Evolutionary conservation across 1,140 invertebrate genomes (phyloP), one percentile per base, ranked within the genome.

Genomic region (Protaetia brevitarsis): DNA sequence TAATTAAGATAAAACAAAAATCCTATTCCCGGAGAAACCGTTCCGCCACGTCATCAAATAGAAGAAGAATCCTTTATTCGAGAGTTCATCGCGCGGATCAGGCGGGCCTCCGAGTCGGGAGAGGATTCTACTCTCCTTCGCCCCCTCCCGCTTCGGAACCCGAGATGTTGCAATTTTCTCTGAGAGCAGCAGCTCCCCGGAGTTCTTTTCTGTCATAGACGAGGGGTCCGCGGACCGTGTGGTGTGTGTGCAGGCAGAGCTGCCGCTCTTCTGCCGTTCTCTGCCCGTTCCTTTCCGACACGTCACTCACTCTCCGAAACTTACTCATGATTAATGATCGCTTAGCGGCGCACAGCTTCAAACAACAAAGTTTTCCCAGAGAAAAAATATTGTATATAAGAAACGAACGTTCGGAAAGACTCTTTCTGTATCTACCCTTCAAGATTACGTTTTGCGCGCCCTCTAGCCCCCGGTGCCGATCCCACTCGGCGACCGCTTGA

Each of bases 281-380:
- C 23, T 45, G 41, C 41, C 41, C 41, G 41, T 45, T 68, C 69
- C 68, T 75, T 73, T 74, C 76, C 73, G 70, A 78, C 75, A 74
- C 82, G 81, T 82, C 82, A 84, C 83, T 85, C 83, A 84, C 82
- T 83, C 83, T 45, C 41, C 80, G 82, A 85, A 84, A 84, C 82
- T 83, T 81, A 72, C 78, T 78, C 81, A 83, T 84, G 83, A 85
- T 85, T 85, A 85, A 84, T 85, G 83, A 81, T 83, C 78, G 79
- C 79, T 80, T 74, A 72, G 74, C 78, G 71, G 76, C 72, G 76
- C 76, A 79, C 81, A 81, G 82, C 82, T 83, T 83, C 83, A 83
- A 84, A 84, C 83, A 85, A 84, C 83, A 84, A 85, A 84, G 81
- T 85, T 85, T 85, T 84, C 83, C 82, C 82, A 84, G 78, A 80